Evolutionary conservation across 2,888 invertebrate species (phyloP), one percentile per base, ranked within the genome.

Genomic region (Morpho helenor): DNA sequence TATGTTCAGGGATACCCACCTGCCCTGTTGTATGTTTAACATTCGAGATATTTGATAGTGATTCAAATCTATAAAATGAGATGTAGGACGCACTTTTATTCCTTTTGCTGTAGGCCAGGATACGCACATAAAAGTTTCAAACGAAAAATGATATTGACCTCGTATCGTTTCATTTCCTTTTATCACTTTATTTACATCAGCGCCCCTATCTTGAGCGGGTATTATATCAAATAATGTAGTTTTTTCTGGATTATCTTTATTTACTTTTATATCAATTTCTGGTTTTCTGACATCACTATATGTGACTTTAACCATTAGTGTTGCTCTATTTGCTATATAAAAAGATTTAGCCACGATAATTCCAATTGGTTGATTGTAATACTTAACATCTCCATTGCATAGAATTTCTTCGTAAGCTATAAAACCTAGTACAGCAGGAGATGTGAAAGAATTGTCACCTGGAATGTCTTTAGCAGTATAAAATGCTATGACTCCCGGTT

Each of bases 401-500:
- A 92, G 85, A 8, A 92, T 73, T 74, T 91, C 88, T 72, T 92
- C 92, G 3, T 79, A 73, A 0, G 52, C 8, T 0, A 69, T 3
- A 16, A 70, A 68, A 1, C 55, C n/a, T 2, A 68, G 64, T 5
- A 74, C 67, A 57, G 68, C 73, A 10, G 65, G 69, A 9, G 65
- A 69, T 9, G 89, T 75, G 67, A 92, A 93, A 44, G 80, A 79
- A 76, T 96, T 96, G 48, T 75, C 76, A 0, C 95, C 95, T 0
- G 95, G 95, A 57, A 96, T 92, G 68, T 95, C 94, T 72, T 93
- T 92, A n/a, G 93, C 93, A 8, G 91, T 86, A 63, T 92, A 91
- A 67, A 93, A 95, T 6, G 92, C 92, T 10, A 94, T 76, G 0
- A 95, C 94, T 0, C 95, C 95, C 3, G 92, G 88, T 56, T 93